Percentiles rank a stretch among this genome's conserved stretches.
Evolutionary conservation across 2,797 vertebrate species (phyloP).

Genomic region (Pangasius macronema): DNA sequence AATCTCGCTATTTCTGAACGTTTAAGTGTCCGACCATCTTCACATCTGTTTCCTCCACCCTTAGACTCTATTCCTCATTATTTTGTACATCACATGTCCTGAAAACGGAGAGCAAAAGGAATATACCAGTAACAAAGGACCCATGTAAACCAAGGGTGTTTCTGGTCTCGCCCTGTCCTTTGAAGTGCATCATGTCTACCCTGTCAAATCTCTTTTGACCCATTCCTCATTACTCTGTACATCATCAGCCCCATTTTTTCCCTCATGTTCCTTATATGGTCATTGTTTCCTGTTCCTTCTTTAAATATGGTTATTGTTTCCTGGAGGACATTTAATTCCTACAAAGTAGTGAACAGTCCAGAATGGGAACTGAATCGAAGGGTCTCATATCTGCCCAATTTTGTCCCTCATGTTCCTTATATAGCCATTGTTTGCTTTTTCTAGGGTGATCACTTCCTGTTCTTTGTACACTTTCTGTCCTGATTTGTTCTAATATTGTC

Average conservation of each 20-base stretch:
- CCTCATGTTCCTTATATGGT: not conserved
- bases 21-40: not conserved
- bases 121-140: no score
- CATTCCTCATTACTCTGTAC: not conserved
- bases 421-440: not conserved
- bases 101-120: no score
- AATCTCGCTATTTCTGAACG: not conserved
- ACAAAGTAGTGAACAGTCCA: not conserved
- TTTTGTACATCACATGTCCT: not conserved
- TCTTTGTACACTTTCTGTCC: not conserved
- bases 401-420: not conserved
- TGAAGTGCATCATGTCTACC: not conserved
- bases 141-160: no score
- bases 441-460: not conserved
- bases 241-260: no score
- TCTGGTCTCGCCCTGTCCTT: no score
- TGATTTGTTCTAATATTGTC: not conserved
- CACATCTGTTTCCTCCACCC: not conserved
- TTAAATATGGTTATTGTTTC: not conserved
- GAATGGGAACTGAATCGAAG: not conserved
- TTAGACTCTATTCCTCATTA: not conserved
- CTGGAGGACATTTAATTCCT: not conserved
- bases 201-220: not conserved
- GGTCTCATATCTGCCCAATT: not conserved
- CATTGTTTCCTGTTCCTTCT: not conserved